phyloP scores from a whole-genome alignment of 2,888 invertebrate species.

The Desoria tigrina region DNA sequence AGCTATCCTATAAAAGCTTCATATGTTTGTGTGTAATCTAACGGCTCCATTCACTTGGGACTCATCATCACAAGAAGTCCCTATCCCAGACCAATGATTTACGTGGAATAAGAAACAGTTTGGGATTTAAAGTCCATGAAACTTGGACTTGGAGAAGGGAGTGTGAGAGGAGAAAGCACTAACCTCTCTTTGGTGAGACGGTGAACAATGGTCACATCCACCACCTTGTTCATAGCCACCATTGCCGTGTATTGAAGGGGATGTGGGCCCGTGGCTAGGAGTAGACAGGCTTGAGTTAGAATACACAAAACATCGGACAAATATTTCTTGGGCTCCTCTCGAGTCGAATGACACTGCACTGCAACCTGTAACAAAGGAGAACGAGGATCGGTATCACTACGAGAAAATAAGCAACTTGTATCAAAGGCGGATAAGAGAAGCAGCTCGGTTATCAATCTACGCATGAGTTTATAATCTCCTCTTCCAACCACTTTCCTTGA shows the following conservation, averaged over 20 bases:
- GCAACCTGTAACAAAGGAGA: constrained; percentile 44
- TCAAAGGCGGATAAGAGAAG: background rate
- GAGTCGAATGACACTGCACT: constrained; percentile 47
- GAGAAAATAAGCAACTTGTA: background rate
- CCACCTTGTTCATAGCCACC: constrained; percentile 63
- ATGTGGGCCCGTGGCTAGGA: constrained; percentile 63
- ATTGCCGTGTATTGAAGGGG: constrained; percentile 65
- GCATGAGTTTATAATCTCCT: no score
- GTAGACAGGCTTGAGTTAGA: constrained; percentile 62
- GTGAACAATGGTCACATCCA: constrained; percentile 61
- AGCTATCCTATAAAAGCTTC: no score
- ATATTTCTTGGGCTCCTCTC: constrained; percentile 52
- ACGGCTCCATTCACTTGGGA: constrained; percentile 4
- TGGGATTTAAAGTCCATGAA: constrained; percentile 1
- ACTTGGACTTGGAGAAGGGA: constrained; percentile 5
- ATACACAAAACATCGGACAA: constrained; percentile 60
- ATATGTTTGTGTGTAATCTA: no score
- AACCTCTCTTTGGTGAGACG: constrained; percentile 55
- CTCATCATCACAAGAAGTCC: constrained; percentile 15
- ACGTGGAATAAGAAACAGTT: constrained; percentile 15
- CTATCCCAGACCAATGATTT: constrained; percentile 22
- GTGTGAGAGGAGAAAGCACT: constrained; percentile 17
- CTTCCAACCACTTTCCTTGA: no score
- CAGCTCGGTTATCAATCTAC: no score
- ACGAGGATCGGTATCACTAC: background rate